Base-by-base conservation (phyloP, 2,797 vertebrate genomes). In the Hafferia zeledoni region DNA sequence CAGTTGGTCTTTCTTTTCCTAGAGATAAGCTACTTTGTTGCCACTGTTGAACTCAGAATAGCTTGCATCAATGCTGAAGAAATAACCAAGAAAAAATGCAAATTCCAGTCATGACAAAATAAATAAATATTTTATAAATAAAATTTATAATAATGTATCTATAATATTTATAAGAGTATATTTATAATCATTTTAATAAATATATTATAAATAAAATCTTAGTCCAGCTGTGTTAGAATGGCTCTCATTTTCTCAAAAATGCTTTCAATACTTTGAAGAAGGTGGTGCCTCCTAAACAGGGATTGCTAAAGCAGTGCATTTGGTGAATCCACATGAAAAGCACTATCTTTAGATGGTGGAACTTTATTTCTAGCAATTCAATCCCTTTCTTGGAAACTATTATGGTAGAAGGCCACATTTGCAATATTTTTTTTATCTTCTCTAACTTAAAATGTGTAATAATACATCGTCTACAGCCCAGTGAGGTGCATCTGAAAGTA, bases 161-260 rank as follows among this genome's bases (percentile, higher is more conserved):
- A 41, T 41, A 41, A 41, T 41, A 41, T 41, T 16, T 41, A 41
- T 41, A 41, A 41, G 7, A 16, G 41, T 41, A 41, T 41, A 41
- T 41, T 41, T 41, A 41, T 16, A 41, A 41, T 41, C 16, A 41
- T 41, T 41, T 41, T 17, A 41, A 41, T 63, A 31, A n/a, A 52
- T 44, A 52, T 33, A 47, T 55, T 82, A 60, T 35, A 19, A 41
- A 9, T 87, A 53, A 87, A 74, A 57, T 53, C 25, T 82, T 56
- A 17, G 86, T 95, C 61, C 56, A 31, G 9, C 9, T 61, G 2
- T 43, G 76, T 95, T 82, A 61, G 11, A 88, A 90, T 65, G 28
- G 43, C 10, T 78, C 19, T 94, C 44, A 75, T 74, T 84, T 94
- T 94, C 74, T 91, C 23, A 20, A 91, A 56, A 94, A 95, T 93